phyloP scores from a whole-genome alignment of 1,140 invertebrate genomes.

The Drosophila lacteicornis region DNA sequence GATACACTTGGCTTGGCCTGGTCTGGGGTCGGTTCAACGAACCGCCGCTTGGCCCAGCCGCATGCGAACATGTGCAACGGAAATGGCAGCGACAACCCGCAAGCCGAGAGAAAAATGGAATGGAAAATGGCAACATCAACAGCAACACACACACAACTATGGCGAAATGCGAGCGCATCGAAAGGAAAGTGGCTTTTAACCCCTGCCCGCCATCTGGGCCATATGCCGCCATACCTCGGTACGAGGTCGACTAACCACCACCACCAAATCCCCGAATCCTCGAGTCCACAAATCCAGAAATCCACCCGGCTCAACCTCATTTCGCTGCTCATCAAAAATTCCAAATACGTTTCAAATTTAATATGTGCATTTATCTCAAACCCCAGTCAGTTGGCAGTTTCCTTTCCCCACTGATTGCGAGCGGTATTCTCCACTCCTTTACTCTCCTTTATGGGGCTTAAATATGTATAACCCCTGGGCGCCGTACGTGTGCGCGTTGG shows the following conservation, averaged over 20 bases:
- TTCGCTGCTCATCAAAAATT: constrained; percentile 77
- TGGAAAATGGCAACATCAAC: constrained; percentile 16
- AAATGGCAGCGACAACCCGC: constrained; percentile 38
- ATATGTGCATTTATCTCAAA: constrained; percentile 76
- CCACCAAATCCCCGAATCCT: constrained; percentile 11
- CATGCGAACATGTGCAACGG: constrained; percentile 55
- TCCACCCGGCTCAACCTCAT: constrained; percentile 31
- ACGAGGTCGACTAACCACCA: constrained; percentile 12
- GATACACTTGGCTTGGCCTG: constrained; percentile 48
- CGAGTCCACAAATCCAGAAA: constrained; percentile 15
- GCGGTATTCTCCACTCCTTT: constrained; percentile 55
- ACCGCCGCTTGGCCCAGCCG: constrained; percentile 7
- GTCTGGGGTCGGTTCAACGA: constrained; percentile 30
- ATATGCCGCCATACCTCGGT: constrained; percentile 43
- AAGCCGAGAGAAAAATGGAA: constrained; percentile 15
- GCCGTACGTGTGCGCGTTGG: constrained; percentile 57
- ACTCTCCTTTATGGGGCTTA: constrained; percentile 80
- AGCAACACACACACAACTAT: constrained; percentile 20
- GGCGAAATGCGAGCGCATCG: constrained; percentile 34
- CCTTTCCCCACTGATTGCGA: constrained; percentile 57
- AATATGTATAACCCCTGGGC: constrained; percentile 78
- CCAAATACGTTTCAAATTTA: constrained; percentile 83
- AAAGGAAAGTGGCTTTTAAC: constrained; percentile 71
- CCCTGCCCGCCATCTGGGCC: constrained; percentile 31
- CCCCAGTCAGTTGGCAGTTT: constrained; percentile 45